Conservation (phyloP, 1,140 invertebrate genomes). For the Nymphalis io region DNA sequence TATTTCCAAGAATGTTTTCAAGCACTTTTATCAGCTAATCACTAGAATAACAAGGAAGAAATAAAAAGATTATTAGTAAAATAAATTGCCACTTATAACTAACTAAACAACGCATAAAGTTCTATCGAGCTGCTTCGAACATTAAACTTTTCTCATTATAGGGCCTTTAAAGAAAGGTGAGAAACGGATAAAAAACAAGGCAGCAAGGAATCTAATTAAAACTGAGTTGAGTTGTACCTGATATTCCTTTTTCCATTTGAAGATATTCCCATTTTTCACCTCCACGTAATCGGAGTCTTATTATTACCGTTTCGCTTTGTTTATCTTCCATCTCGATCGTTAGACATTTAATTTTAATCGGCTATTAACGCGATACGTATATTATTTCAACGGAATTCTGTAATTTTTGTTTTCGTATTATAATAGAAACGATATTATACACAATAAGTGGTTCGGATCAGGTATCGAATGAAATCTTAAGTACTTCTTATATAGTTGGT, state of each 20-base stretch:
- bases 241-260: conserved; percentile 16
- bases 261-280: background rate
- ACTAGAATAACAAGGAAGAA: background rate
- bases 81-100: conserved; percentile 13
- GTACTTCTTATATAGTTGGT: background rate
- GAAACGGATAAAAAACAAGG: conserved; percentile 13
- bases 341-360: conserved; percentile 1
- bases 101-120: conserved; percentile 8
- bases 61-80: conserved; percentile 7
- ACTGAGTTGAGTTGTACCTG: conserved; percentile 2
- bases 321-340: background rate
- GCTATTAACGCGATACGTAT: background rate
- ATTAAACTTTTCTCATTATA: conserved; percentile 22
- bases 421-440: too few relatives aligned
- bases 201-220: conserved; percentile 11
- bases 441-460: too few relatives aligned
- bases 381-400: background rate
- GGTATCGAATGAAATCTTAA: too few relatives aligned
- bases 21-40: too few relatives aligned
- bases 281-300: conserved; percentile 10
- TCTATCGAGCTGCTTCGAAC: conserved; percentile 9
- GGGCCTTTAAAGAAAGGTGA: conserved; percentile 17
- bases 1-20: too few relatives aligned
- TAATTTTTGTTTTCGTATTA: background rate
- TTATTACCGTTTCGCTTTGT: conserved; percentile 14